Conservation (phyloP, 2,888 invertebrate species). For the Neria commutata region DNA sequence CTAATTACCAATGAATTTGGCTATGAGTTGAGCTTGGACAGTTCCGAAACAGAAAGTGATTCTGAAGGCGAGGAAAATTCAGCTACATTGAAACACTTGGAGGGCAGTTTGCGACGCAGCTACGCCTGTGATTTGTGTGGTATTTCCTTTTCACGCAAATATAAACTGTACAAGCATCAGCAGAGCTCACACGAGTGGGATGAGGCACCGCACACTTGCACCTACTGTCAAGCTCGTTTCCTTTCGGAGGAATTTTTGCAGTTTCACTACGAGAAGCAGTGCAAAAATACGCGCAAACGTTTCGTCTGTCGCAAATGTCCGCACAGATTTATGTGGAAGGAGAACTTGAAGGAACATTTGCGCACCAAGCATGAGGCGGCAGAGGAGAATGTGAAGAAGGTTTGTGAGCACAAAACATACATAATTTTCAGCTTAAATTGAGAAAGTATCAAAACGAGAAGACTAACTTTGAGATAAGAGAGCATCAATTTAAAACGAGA, state of each 20-base stretch:
- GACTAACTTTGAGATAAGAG: too few species aligned
- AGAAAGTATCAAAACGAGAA: too few species aligned
- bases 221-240: slow-evolving; percentile 64
- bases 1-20: slow-evolving; percentile 57
- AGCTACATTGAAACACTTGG: slow-evolving; percentile 1
- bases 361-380: slow-evolving; percentile 27
- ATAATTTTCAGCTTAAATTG: too few species aligned
- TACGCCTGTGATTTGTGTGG: slow-evolving; percentile 51
- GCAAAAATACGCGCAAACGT: slow-evolving; percentile 50
- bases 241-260: slow-evolving; percentile 63
- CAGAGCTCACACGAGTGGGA: slow-evolving; percentile 54
- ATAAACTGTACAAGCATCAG: slow-evolving; percentile 55
- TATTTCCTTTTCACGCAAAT: slow-evolving; percentile 45
- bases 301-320: slow-evolving; percentile 54
- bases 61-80: slow-evolving; percentile 34
- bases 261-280: slow-evolving; percentile 63
- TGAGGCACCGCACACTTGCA: slow-evolving; percentile 64
- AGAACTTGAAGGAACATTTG: slow-evolving; percentile 52
- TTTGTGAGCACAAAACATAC: too few species aligned
- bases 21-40: slow-evolving; percentile 54
- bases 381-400: neutral
- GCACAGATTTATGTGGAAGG: slow-evolving; percentile 55
- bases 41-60: slow-evolving; percentile 48
- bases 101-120: slow-evolving; percentile 28
- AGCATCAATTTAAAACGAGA: neutral